Conservation (phyloP, 2,797 vertebrate species). For the Vespertilio murinus region DNA sequence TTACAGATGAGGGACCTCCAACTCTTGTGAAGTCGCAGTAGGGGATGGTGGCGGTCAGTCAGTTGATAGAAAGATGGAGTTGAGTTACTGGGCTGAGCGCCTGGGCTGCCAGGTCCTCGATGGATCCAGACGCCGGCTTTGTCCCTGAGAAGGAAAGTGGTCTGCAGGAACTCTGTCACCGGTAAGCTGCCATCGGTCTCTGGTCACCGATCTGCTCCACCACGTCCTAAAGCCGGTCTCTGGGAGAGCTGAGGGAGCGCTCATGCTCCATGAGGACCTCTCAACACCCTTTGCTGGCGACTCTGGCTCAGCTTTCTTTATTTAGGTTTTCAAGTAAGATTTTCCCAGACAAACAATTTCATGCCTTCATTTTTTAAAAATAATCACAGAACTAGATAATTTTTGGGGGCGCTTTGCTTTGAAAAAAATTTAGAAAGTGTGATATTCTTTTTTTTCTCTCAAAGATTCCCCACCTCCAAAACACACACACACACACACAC, state of each 20-base stretch:
- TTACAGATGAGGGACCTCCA: neutral
- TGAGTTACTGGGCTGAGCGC: neutral
- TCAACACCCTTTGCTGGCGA: neutral
- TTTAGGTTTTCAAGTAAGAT: slow-evolving; percentile 36
- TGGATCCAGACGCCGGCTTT: neutral
- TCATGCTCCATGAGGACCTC: neutral
- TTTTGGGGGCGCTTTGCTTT: neutral
- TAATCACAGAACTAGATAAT: neutral
- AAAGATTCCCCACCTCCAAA: neutral
- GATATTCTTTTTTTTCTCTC: neutral
- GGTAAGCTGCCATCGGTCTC: neutral
- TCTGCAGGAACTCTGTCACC: neutral
- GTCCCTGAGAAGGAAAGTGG: neutral
- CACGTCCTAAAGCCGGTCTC: neutral
- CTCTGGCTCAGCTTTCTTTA: neutral
- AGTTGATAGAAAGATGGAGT: no score
- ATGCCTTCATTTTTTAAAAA: neutral
- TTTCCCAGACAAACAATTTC: neutral
- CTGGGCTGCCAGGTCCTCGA: neutral
- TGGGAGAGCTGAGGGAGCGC: neutral
- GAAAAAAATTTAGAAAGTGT: neutral
- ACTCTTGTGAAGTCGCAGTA: neutral
- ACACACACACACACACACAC: neutral
- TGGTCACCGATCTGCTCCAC: neutral
- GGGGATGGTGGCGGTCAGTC: neutral